Conservation (phyloP, 2,113 vertebrate genomes). For the Scolopax mira region DNA sequence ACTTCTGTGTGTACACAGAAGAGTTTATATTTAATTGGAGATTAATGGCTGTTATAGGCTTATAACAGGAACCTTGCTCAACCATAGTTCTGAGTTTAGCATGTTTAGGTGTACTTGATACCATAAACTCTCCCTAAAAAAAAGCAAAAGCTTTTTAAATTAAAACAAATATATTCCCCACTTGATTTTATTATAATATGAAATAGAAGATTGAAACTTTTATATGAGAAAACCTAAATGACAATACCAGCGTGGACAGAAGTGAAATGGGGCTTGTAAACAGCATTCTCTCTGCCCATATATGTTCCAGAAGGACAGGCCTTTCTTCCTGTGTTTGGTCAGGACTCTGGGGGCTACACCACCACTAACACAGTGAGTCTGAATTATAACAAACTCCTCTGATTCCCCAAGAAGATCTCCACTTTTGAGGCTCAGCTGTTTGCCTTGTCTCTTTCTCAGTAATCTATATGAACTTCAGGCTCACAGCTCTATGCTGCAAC, state of each 20-base stretch:
- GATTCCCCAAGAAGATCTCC: background rate
- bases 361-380: background rate
- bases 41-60: background rate
- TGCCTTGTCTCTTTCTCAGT: background rate
- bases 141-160: background rate
- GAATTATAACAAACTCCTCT: background rate
- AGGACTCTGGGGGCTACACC: background rate
- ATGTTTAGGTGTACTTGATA: background rate
- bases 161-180: background rate
- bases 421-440: background rate
- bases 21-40: background rate
- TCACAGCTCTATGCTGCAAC: background rate
- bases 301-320: background rate
- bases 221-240: background rate
- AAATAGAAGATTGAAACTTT: background rate
- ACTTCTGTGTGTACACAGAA: background rate
- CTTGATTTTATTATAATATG: background rate
- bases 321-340: background rate
- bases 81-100: background rate
- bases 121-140: background rate
- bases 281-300: background rate
- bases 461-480: background rate
- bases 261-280: background rate
- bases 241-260: background rate
- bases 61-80: background rate